phyloP scores from a whole-genome alignment of 2,888 invertebrate species.

The Sarcophaga rosellei region DNA sequence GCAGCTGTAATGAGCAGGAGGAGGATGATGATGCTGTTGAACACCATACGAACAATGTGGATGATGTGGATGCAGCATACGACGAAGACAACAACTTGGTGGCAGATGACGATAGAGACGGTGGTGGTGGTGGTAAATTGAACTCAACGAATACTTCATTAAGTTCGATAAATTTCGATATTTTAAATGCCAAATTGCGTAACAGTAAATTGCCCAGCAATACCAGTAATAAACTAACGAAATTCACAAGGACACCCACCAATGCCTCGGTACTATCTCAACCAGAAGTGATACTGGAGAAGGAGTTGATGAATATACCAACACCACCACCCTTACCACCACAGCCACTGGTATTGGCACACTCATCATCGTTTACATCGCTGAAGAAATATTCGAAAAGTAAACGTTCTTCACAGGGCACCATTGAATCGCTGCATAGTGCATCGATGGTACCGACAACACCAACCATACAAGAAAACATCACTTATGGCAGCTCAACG shows the following conservation, averaged over 20 bases:
- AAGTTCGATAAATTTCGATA: constrained; percentile 38
- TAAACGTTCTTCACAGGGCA: constrained; percentile 36
- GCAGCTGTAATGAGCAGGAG: constrained; percentile 69
- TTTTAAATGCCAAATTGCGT: constrained; percentile 46
- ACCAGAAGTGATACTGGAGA: constrained; percentile 25
- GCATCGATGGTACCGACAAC: constrained; percentile 33
- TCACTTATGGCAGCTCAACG: constrained; percentile 48
- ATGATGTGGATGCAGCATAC: constrained; percentile 14
- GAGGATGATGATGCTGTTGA: constrained; percentile 65
- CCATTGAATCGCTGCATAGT: not conserved
- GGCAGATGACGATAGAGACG: constrained; percentile 24
- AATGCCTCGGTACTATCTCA: constrained; percentile 42
- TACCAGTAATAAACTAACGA: constrained; percentile 58
- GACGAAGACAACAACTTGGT: constrained; percentile 10
- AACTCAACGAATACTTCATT: constrained; percentile 43
- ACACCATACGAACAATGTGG: not conserved
- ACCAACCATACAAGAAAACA: constrained; percentile 51
- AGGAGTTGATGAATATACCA: constrained; percentile 74
- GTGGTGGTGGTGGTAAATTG: constrained; percentile 22
- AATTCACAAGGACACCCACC: constrained; percentile 54
- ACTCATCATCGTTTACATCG: constrained; percentile 66
- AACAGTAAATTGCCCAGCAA: constrained; percentile 53
- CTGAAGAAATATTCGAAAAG: constrained; percentile 43
- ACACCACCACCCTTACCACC: constrained; percentile 75
- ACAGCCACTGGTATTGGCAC: constrained; percentile 69